Base-by-base conservation (phyloP, 2,888 invertebrate species). In the Eulithis testata region DNA sequence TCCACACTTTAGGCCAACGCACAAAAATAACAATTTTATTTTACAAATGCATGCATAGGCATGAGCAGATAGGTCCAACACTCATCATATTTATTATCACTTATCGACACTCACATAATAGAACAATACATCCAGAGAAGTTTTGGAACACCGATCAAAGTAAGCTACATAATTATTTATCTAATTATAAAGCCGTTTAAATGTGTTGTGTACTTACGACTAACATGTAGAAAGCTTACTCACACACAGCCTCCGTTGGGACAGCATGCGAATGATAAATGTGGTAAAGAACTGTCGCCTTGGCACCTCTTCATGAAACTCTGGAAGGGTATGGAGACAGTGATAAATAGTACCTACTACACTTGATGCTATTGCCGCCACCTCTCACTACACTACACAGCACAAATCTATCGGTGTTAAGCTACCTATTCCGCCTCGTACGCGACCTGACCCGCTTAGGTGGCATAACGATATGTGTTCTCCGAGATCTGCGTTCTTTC, bases 141-240 rank as follows among this genome's bases (percentile, higher is more conserved):
- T 77, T 80, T 78, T 73, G 79, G 82, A 78, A 72, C 73, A 81
- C 76, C 76, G 74, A 77, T 73, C 66, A 85, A 85, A 87, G 87
- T 89, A 88, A 89, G 88, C 85, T 76, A 80, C 76, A 78, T 76
- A 72, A 78, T 74, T 65, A 76, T 75, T 73, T 77, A 74, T 71
- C 65, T 81, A 57, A 63, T 60, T n/a, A n/a, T n/a, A 76, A 80
- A 77, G 73, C 74, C 66, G 72, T 83, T 72, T 85, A 74, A 74
- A 82, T 86, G 85, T 87, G 85, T 87, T 86, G 85, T 87, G 80
- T 79, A 49, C 49, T 49, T 49, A 78, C 74, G 73, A 89, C 87
- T 90, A 89, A 90, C 87, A 84, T 81, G 83, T 87, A 89, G 88
- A 77, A 74, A 86, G 89, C 90, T 90, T 90, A 87, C 88, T 90